Percentiles rank a stretch among this genome's conserved stretches.
phyloP scores from a whole-genome alignment of 2,888 invertebrate genomes.

The Amphipyra tragopoginis region DNA sequence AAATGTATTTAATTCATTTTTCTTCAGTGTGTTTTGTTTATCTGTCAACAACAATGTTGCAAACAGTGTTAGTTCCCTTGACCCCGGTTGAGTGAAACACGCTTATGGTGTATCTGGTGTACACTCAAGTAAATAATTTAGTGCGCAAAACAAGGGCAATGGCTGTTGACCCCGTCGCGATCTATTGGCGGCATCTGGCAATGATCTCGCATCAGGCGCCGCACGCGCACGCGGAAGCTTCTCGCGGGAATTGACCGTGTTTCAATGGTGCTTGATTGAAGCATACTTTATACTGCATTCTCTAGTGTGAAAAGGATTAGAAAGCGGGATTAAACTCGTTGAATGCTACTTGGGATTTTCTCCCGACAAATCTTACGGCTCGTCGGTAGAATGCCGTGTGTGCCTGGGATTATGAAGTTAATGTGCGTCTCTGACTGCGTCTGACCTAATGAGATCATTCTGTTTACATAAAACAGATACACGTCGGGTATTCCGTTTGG shows the following conservation, averaged over 20 bases:
- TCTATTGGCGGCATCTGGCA: constrained; percentile 88
- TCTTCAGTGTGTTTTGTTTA: constrained; percentile 20
- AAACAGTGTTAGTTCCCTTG: constrained; percentile 72
- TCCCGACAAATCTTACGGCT: constrained; percentile 56
- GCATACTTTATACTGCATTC: constrained; percentile 67
- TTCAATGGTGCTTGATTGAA: constrained; percentile 81
- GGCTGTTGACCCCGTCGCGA: constrained; percentile 89
- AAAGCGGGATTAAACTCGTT: constrained; percentile 70
- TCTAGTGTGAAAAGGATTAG: constrained; percentile 76
- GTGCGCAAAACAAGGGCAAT: constrained; percentile 88
- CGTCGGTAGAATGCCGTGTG: constrained; percentile 42
- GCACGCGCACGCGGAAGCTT: constrained; percentile 83
- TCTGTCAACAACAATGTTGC: constrained; percentile 43
- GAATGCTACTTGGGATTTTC: constrained; percentile 65
- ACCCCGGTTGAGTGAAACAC: constrained; percentile 69
- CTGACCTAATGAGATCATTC: constrained; percentile 79
- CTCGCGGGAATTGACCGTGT: constrained; percentile 83
- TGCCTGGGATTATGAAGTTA: constrained; percentile 51
- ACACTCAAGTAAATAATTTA: constrained; percentile 78
- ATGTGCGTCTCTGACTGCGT: constrained; percentile 65
- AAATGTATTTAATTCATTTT: constrained; percentile 26
- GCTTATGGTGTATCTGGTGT: constrained; percentile 67
- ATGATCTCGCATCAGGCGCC: constrained; percentile 83
- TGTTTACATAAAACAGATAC: constrained; percentile 81
- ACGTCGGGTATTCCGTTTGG: constrained; percentile 75